A percentile compares a stretch with the other conserved stretches of the same genome.
These are phyloP conservation scores for Melopsittacus undulatus DNA, from an alignment of 2,797 vertebrate species.

Conservation along the genomic window DNA sequence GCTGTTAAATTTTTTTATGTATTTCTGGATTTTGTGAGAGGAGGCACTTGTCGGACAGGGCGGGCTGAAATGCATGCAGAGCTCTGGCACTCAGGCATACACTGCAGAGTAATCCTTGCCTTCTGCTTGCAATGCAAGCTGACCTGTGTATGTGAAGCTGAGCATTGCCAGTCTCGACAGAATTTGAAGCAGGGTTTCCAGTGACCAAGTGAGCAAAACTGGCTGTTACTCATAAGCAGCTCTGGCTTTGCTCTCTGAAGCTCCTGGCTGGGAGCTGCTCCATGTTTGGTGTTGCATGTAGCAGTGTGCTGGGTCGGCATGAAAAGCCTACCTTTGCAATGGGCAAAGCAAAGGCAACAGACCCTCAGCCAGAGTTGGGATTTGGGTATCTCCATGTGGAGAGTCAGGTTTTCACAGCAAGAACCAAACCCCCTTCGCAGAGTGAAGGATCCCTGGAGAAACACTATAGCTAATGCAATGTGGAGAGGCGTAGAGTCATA, in stretches of 20 bases:
- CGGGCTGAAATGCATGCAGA: background rate
- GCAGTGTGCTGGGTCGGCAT: accelerated
- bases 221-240: background rate
- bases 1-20: constrained; percentile 34
- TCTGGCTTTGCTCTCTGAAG: background rate
- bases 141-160: accelerated
- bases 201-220: accelerated
- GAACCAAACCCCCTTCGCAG: background rate
- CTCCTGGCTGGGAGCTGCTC: background rate
- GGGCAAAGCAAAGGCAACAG: background rate
- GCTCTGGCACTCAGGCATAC: background rate
- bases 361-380: no score
- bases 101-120: background rate
- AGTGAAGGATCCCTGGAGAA: background rate
- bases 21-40: constrained; percentile 26
- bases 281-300: accelerated
- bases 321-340: background rate
- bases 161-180: background rate
- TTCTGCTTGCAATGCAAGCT: background rate
- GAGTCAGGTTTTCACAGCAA: background rate
- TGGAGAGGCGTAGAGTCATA: background rate
- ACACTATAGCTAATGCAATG: background rate
- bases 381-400: background rate
- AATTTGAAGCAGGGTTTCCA: background rate
- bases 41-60: background rate